Conservation (phyloP, 2,888 invertebrate genomes). For the Zygaena filipendulae region DNA sequence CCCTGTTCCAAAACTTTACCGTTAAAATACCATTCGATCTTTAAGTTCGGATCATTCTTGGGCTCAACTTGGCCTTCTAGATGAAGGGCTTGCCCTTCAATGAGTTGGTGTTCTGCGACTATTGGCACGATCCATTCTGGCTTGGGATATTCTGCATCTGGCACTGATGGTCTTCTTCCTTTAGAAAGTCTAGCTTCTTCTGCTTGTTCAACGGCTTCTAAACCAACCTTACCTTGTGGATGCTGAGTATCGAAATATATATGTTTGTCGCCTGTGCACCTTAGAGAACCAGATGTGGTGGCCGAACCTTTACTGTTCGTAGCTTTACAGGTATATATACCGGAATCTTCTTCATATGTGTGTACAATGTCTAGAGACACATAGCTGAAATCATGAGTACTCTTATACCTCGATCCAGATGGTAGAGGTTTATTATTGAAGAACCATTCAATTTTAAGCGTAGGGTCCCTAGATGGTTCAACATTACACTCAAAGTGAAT, state of each 20-base stretch:
- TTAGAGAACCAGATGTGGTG: conserved; percentile 89
- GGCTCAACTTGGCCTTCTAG: conserved; percentile 96
- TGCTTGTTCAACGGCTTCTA: conserved; percentile 89
- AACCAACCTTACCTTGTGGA: conserved; percentile 91
- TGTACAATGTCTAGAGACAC: conserved; percentile 91
- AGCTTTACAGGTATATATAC: conserved; percentile 90
- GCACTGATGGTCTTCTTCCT: conserved; percentile 73
- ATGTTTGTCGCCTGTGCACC: conserved; percentile 82
- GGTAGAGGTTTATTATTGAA: conserved; percentile 91
- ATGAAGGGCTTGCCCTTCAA: conserved; percentile 87
- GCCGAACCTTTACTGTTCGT: conserved; percentile 89
- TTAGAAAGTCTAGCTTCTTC: conserved; percentile 85
- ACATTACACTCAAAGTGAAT: conserved; percentile 93
- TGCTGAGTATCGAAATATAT: conserved; percentile 93
- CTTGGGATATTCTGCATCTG: conserved; percentile 83
- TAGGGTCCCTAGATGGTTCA: conserved; percentile 92
- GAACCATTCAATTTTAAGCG: conserved; percentile 94
- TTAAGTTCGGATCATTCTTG: conserved; percentile 89
- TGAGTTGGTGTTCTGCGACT: conserved; percentile 80
- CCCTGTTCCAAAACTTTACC: conserved; percentile 89
- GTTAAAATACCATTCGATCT: conserved; percentile 95
- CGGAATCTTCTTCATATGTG: conserved; percentile 92
- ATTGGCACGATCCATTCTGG: conserved; percentile 89
- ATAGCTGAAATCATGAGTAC: conserved; percentile 95
- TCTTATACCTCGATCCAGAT: conserved; percentile 89